Evolutionary conservation across 2,797 vertebrate genomes (phyloP).

Genomic region (Ispidina lecontei): DNA sequence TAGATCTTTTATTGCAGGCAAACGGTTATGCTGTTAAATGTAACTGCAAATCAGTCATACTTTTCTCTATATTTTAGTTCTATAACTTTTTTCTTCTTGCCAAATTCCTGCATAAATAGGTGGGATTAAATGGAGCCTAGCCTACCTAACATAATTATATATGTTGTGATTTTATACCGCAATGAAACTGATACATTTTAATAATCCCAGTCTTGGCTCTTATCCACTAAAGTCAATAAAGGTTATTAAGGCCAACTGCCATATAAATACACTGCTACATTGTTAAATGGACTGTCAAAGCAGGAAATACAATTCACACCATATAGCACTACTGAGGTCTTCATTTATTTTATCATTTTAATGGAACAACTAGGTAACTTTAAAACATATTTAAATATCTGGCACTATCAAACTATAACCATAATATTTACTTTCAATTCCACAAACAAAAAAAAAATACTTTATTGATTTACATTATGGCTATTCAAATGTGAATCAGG

Average conservation of each 20-base stretch:
- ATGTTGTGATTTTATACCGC: constrained; percentile 88
- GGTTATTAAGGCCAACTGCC: constrained; percentile 93
- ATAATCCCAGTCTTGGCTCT: constrained; percentile 75
- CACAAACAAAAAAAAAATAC: not conserved
- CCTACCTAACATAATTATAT: constrained; percentile 89
- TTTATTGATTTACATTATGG: not conserved
- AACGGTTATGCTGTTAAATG: not conserved
- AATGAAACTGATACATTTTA: constrained; percentile 40
- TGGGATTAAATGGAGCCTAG: constrained; percentile 86
- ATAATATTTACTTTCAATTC: not conserved
- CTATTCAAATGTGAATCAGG: not conserved
- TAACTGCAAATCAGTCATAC: constrained; percentile 6
- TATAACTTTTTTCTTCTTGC: not conserved
- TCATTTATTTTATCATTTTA: too few species aligned
- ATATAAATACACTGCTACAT: constrained; percentile 84
- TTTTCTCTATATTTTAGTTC: not conserved
- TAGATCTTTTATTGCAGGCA: constrained; percentile 4
- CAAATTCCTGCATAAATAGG: constrained; percentile 85
- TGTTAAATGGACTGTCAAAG: constrained; percentile 85
- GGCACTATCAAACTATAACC: too few species aligned
- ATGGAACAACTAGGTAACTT: too few species aligned
- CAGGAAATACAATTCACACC: constrained; percentile 68
- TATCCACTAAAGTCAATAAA: constrained; percentile 90
- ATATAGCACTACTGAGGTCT: too few species aligned
- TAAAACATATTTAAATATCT: too few species aligned